These are phyloP conservation scores for Pteromalus puparum DNA, from an alignment of 1,140 invertebrate species.

Conservation along the genomic window DNA sequence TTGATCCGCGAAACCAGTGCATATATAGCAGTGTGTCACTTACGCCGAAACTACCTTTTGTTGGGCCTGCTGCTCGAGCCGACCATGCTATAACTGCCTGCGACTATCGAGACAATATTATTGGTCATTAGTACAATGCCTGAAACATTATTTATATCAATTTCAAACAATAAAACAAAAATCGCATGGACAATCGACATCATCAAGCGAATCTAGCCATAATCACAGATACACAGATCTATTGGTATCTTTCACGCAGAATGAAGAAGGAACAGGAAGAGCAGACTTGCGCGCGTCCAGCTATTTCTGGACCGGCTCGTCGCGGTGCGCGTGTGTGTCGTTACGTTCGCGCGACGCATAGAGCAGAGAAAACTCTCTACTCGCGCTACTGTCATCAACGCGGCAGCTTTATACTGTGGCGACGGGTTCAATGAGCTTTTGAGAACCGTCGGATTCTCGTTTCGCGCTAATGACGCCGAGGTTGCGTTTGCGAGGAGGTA, in stretches of 20 bases:
- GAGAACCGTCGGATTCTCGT: constrained; percentile 9
- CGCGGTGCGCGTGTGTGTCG: not conserved
- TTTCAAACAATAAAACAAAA: too few relatives aligned
- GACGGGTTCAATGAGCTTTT: constrained; percentile 46
- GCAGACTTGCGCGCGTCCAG: constrained; percentile 21
- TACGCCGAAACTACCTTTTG: too few relatives aligned
- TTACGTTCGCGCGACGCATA: not conserved
- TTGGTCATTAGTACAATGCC: too few relatives aligned
- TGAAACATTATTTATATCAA: too few relatives aligned
- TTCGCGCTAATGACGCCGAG: not conserved
- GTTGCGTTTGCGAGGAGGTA: too few relatives aligned
- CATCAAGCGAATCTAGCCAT: not conserved
- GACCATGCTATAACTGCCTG: too few relatives aligned
- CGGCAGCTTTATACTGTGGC: constrained; percentile 21
- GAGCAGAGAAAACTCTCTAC: not conserved
- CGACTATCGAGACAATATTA: too few relatives aligned
- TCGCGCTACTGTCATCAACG: constrained; percentile 21
- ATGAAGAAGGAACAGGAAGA: constrained; percentile 50
- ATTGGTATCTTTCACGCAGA: not conserved
- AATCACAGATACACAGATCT: not conserved
- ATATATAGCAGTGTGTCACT: too few relatives aligned
- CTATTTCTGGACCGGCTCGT: constrained; percentile 28
- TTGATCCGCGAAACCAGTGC: too few relatives aligned
- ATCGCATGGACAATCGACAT: too few relatives aligned
- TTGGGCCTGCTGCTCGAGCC: too few relatives aligned